phyloP scores from a whole-genome alignment of 53 echinoderm and acorn worm species.

The Antedon mediterranea region DNA sequence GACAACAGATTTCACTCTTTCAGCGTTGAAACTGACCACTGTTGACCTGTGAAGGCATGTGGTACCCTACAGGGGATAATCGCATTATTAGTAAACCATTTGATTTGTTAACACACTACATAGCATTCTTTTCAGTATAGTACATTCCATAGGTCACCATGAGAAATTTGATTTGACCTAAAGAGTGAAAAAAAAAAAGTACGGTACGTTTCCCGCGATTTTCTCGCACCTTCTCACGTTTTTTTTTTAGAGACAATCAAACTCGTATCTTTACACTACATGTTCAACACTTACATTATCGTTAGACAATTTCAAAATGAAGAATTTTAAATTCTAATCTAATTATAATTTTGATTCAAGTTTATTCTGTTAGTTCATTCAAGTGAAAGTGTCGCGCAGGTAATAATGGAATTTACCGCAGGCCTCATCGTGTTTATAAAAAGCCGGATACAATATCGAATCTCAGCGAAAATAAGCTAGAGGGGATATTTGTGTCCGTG shows the following conservation, averaged over 20 bases:
- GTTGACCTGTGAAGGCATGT: not conserved
- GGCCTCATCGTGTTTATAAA: not conserved
- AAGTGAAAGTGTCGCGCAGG: no score
- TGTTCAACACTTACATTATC: no score
- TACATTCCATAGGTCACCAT: not conserved
- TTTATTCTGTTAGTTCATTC: no score
- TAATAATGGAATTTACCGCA: no score
- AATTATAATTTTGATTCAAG: no score
- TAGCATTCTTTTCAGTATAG: not conserved
- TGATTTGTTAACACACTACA: not conserved
- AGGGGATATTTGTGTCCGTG: not conserved
- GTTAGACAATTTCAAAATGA: no score
- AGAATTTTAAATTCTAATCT: no score
- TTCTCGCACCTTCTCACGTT: no score
- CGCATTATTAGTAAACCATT: not conserved
- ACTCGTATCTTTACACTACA: no score
- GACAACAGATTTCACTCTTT: not conserved
- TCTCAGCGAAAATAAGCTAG: not conserved
- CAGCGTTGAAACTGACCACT: not conserved
- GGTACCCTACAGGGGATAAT: not conserved
- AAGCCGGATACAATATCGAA: not conserved
- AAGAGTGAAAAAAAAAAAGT: not conserved
- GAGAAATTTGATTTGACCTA: not conserved
- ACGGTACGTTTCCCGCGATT: not conserved
- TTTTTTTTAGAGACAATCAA: no score